Conservation (phyloP, 1,140 invertebrate genomes). For the Atopsyche davidsoni region DNA sequence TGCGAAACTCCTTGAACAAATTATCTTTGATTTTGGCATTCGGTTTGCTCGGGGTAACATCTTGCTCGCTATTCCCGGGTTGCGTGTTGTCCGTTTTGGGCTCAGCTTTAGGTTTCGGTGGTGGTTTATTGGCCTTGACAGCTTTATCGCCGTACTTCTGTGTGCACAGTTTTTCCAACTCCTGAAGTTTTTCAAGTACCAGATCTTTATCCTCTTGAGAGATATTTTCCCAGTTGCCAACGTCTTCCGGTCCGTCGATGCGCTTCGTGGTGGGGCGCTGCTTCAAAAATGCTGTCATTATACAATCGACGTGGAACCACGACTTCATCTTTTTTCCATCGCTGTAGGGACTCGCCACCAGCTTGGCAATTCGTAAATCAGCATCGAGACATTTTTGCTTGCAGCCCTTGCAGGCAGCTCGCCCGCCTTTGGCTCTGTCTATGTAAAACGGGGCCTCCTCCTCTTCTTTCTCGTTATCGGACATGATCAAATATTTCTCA, state of each 20-base stretch:
- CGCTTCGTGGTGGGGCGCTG: constrained; percentile 75
- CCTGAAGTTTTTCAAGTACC: constrained; percentile 55
- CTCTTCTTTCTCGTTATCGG: constrained; percentile 2
- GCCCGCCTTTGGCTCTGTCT: constrained; percentile 72
- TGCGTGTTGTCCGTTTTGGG: constrained; percentile 4
- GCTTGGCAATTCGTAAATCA: constrained; percentile 65
- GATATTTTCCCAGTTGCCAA: constrained; percentile 69
- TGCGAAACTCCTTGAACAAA: constrained; percentile 71
- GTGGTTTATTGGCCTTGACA: constrained; percentile 32
- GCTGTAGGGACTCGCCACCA: constrained; percentile 71
- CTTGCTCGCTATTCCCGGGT: neutral
- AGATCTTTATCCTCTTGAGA: constrained; percentile 60
- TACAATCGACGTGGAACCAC: constrained; percentile 75
- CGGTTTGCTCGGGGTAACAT: neutral
- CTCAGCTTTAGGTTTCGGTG: constrained; percentile 3
- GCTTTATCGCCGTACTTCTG: constrained; percentile 47
- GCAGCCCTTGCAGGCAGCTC: constrained; percentile 82
- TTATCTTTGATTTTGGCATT: constrained; percentile 53
- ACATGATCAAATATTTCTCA: too few relatives aligned
- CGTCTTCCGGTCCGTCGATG: constrained; percentile 72
- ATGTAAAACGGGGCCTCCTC: constrained; percentile 57
- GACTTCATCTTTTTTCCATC: constrained; percentile 76
- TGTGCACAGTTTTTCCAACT: constrained; percentile 50
- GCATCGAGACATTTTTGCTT: constrained; percentile 73
- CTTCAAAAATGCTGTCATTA: constrained; percentile 73